Percentiles rank a stretch among this genome's conserved stretches.
These are phyloP conservation scores for Mesaphorura yosii DNA, from an alignment of 1,140 invertebrate genomes.

Conservation along the genomic window DNA sequence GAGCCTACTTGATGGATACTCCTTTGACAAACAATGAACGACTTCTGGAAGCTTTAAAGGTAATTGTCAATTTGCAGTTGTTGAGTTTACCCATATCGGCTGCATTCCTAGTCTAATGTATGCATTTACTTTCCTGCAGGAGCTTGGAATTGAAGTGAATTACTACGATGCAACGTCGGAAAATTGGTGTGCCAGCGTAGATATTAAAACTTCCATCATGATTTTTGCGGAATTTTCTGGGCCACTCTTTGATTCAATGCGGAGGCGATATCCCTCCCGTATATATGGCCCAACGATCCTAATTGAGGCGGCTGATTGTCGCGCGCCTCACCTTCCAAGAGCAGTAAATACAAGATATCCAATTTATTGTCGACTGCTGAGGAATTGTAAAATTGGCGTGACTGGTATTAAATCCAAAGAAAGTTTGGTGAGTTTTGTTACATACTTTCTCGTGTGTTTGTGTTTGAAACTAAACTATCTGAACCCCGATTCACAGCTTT, in stretches of 20 bases:
- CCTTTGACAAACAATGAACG: neutral
- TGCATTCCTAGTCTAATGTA: neutral
- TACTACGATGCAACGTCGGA: neutral
- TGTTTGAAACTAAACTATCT: constrained; percentile 12
- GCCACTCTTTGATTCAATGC: constrained; percentile 20
- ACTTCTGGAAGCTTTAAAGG: neutral
- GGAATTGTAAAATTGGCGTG: constrained; percentile 13
- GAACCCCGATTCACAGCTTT: no score
- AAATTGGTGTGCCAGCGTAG: neutral
- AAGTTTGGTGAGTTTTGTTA: constrained; percentile 18
- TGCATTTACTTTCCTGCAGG: neutral
- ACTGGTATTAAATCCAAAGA: constrained; percentile 27
- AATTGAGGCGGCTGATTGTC: constrained; percentile 10
- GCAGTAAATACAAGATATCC: constrained; percentile 20
- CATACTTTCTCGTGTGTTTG: neutral
- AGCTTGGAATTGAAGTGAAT: neutral
- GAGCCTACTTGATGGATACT: neutral
- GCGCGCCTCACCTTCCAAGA: constrained; percentile 13
- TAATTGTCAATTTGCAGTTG: neutral
- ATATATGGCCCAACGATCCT: constrained; percentile 27
- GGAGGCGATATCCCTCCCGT: constrained; percentile 7
- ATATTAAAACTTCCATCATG: constrained; percentile 9
- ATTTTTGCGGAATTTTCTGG: constrained; percentile 28
- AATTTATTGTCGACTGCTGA: constrained; percentile 17
- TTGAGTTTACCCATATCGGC: neutral